phyloP scores from a whole-genome alignment of 2,113 vertebrate genomes.

The Phylloscopus trochiloides region DNA sequence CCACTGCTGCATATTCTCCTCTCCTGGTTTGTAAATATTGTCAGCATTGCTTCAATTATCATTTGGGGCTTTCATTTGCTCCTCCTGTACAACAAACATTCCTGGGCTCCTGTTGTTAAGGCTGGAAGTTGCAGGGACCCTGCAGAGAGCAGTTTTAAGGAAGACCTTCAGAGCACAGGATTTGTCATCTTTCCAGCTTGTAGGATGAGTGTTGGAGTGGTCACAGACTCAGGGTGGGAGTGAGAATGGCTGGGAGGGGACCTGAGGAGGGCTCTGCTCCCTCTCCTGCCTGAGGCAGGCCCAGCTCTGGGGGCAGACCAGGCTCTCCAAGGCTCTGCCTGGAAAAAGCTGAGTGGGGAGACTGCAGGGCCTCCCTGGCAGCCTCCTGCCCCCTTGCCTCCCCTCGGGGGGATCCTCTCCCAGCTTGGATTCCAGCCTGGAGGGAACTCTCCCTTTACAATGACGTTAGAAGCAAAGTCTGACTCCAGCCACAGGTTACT shows the following conservation, averaged over 20 bases:
- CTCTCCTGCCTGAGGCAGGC: background rate
- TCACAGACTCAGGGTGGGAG: background rate
- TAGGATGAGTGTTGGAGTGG: background rate
- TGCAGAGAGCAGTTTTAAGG: background rate
- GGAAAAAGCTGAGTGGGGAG: too few relatives aligned
- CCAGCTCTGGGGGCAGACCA: background rate
- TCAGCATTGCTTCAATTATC: background rate
- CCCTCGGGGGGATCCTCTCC: accelerated
- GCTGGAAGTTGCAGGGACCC: background rate
- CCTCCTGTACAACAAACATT: background rate
- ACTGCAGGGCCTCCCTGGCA: background rate
- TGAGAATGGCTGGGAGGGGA: background rate
- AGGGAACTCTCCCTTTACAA: background rate
- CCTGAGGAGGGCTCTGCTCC: background rate
- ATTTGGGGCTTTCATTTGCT: background rate
- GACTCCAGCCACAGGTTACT: background rate
- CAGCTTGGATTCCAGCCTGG: background rate
- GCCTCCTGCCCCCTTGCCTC: background rate
- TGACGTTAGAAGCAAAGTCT: background rate
- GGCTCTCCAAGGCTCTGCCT: background rate
- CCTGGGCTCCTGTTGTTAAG: background rate
- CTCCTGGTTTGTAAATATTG: background rate
- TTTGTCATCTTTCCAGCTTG: background rate
- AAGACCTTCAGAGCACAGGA: background rate
- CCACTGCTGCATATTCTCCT: background rate